These are phyloP conservation scores for Rhodeus uyekii DNA, from an alignment of 2,797 vertebrate species.

Conservation along the genomic window DNA sequence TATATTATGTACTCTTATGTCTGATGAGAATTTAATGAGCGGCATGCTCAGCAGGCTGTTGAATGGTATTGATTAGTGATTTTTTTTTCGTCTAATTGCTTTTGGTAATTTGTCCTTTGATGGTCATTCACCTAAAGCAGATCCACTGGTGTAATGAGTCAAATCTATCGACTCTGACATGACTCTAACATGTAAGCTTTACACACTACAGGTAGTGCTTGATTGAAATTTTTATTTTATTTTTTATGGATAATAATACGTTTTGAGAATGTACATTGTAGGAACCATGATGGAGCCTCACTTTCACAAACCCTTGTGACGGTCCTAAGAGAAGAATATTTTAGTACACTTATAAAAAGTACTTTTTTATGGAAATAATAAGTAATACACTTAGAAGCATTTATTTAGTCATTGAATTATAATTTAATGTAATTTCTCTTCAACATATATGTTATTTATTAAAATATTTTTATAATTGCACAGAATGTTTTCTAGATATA, in stretches of 20 bases:
- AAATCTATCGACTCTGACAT: conserved; percentile 52
- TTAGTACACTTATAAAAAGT: not conserved
- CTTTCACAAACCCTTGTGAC: not conserved
- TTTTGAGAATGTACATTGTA: not conserved
- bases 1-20: not conserved
- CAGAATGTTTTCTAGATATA: no score
- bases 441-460: not conserved
- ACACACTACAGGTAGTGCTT: conserved; percentile 39
- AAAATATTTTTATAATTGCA: not conserved
- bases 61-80: conserved; percentile 69
- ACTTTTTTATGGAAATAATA: not conserved
- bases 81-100: conserved; percentile 60
- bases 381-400: not conserved
- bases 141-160: conserved; percentile 48
- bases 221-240: conserved; percentile 40
- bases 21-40: not conserved
- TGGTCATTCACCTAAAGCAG: conserved; percentile 64
- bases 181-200: conserved; percentile 9
- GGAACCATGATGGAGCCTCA: not conserved
- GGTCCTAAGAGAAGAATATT: not conserved
- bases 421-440: not conserved
- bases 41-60: conserved; percentile 45
- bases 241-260: conserved; percentile 3
- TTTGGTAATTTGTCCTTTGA: conserved; percentile 56
- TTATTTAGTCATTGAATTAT: no score